These are phyloP conservation scores for Plebejus anna DNA, from an alignment of 2,888 invertebrate species.

Conservation along the genomic window DNA sequence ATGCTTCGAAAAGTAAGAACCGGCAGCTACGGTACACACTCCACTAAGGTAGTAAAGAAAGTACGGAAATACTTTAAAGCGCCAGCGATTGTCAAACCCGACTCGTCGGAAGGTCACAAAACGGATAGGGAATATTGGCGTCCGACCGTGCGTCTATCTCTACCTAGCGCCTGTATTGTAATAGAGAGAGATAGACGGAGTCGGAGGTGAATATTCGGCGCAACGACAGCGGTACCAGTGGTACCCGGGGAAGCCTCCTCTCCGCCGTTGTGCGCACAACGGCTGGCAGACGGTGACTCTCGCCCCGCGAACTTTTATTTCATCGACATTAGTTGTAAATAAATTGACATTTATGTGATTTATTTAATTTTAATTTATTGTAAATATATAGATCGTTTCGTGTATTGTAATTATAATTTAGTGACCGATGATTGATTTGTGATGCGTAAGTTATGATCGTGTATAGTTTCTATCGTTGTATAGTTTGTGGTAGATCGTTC, in stretches of 20 bases:
- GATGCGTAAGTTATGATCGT: conserved; percentile 65
- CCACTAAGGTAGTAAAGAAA: background rate
- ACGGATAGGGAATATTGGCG: background rate
- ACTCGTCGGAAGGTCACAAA: background rate
- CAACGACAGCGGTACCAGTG: background rate
- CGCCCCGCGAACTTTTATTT: conserved; percentile 38
- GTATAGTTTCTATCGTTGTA: conserved; percentile 68
- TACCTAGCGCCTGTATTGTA: background rate
- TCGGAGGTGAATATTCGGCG: background rate
- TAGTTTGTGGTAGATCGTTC: conserved; percentile 62
- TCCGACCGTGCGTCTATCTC: background rate
- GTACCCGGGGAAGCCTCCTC: conserved; percentile 36
- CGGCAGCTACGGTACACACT: background rate
- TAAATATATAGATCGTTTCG: conserved; percentile 69
- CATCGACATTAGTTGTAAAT: conserved; percentile 60
- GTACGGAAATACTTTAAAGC: background rate
- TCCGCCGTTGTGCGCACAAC: conserved; percentile 22
- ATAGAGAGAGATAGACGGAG: conserved; percentile 6
- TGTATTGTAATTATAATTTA: conserved; percentile 59
- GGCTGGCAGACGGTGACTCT: conserved; percentile 39
- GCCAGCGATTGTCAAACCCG: background rate
- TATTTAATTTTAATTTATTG: conserved; percentile 61
- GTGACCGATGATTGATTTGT: conserved; percentile 62
- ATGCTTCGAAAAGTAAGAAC: background rate
- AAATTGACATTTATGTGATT: conserved; percentile 61